Evolutionary conservation across 2,113 vertebrate species (phyloP).

Genomic region (Stigmatopora nigra): DNA sequence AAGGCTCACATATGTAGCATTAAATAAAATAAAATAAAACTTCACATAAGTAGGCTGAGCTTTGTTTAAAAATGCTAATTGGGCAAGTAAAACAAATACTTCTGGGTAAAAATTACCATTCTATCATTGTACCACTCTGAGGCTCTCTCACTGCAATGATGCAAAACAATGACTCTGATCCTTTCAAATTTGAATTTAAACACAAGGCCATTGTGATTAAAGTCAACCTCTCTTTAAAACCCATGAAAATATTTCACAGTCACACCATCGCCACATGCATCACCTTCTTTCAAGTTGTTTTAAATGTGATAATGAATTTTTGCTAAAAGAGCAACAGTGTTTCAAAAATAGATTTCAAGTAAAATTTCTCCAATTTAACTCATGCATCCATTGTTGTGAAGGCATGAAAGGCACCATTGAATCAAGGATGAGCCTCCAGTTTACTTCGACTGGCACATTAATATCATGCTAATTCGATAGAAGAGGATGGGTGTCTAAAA

Average conservation of each 20-base stretch:
- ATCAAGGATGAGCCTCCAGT: conserved; percentile 30
- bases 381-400: background rate
- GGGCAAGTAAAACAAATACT: background rate
- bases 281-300: background rate
- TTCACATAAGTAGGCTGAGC: background rate
- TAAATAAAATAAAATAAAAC: background rate
- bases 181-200: conserved; percentile 49
- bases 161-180: conserved; percentile 33
- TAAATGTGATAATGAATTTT: background rate
- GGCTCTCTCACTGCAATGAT: conserved; percentile 42
- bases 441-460: conserved; percentile 42
- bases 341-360: conserved; percentile 1
- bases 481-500: conserved; percentile 37
- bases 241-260: background rate
- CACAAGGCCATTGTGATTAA: conserved; percentile 61
- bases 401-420: conserved; percentile 15
- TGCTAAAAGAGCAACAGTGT: background rate
- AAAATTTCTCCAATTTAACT: background rate
- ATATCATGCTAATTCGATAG: conserved; percentile 34
- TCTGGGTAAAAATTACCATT: conserved; percentile 23
- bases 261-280: background rate
- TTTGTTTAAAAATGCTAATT: no score
- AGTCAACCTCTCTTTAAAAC: conserved; percentile 55
- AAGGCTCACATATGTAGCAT: no score
- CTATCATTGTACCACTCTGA: conserved; percentile 43